These are phyloP conservation scores for Liasis olivaceus DNA, from an alignment of 2,797 vertebrate species.

Conservation along the genomic window DNA sequence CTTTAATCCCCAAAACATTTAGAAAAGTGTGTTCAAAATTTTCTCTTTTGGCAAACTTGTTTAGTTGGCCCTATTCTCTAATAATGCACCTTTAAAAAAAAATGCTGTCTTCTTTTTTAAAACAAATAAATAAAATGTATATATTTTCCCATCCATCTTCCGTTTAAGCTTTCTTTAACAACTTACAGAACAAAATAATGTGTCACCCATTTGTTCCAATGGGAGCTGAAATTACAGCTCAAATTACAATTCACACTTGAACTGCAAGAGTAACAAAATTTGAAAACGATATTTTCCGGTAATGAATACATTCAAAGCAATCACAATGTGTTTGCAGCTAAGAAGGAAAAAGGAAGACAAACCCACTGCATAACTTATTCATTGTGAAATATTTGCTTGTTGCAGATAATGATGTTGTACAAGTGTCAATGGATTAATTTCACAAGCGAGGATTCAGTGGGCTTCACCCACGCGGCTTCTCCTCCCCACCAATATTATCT, in stretches of 20 bases:
- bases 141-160: background rate
- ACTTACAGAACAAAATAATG: conserved; percentile 39
- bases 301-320: conserved; percentile 58
- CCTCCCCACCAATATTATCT: background rate
- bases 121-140: conserved; percentile 35
- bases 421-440: conserved; percentile 22
- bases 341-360: conserved; percentile 39
- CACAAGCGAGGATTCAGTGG: background rate
- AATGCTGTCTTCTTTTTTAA: background rate
- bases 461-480: background rate
- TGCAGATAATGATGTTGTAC: conserved; percentile 50
- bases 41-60: background rate
- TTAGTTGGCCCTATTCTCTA: background rate
- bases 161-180: conserved; percentile 12
- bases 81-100: background rate
- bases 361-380: conserved; percentile 51
- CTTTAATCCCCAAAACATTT: background rate
- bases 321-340: conserved; percentile 56
- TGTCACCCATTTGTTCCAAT: background rate
- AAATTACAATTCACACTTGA: conserved; percentile 54
- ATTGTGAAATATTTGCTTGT: conserved; percentile 58
- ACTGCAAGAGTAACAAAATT: conserved; percentile 33
- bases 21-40: background rate
- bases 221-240: conserved; percentile 29
- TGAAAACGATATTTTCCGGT: conserved; percentile 44